Conservation (phyloP, 1,140 invertebrate species). For the Parasteatoda tepidariorum region DNA sequence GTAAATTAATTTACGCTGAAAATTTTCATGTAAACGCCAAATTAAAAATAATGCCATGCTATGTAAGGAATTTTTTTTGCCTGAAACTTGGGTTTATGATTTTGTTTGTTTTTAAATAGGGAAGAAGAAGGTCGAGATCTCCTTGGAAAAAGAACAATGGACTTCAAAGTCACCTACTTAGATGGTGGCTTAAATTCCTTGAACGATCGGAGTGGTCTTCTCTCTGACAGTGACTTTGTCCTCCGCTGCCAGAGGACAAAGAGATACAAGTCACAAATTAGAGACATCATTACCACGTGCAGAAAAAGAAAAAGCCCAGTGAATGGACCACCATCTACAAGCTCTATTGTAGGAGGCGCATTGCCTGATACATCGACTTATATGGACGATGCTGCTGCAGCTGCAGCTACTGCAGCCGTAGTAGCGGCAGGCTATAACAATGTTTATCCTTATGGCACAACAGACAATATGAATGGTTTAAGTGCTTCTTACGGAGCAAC, state of each 20-base stretch:
- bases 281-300: constrained; percentile 92
- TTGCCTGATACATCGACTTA: constrained; percentile 40
- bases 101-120: constrained; percentile 73
- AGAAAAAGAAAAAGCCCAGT: constrained; percentile 75
- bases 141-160: constrained; percentile 96
- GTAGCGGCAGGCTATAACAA: constrained; percentile 73
- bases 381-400: constrained; percentile 19
- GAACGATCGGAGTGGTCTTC: constrained; percentile 69
- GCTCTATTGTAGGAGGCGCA: constrained; percentile 9
- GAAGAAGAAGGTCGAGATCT: constrained; percentile 98
- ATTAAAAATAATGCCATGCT: too few relatives aligned
- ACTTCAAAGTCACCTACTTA: constrained; percentile 97
- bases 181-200: constrained; percentile 80
- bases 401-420: constrained; percentile 7
- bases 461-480: constrained; percentile 72
- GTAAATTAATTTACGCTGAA: too few relatives aligned
- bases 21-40: too few relatives aligned
- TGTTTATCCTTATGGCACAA: constrained; percentile 71
- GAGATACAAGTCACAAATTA: constrained; percentile 90
- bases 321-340: background rate
- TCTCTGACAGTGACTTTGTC: constrained; percentile 62
- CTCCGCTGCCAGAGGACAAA: constrained; percentile 72
- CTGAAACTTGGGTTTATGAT: too few relatives aligned
- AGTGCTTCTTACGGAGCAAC: constrained; percentile 70
- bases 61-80: too few relatives aligned